Evolutionary conservation across 1,140 invertebrate species (phyloP).

Genomic region (Monomorium pharaonis): DNA sequence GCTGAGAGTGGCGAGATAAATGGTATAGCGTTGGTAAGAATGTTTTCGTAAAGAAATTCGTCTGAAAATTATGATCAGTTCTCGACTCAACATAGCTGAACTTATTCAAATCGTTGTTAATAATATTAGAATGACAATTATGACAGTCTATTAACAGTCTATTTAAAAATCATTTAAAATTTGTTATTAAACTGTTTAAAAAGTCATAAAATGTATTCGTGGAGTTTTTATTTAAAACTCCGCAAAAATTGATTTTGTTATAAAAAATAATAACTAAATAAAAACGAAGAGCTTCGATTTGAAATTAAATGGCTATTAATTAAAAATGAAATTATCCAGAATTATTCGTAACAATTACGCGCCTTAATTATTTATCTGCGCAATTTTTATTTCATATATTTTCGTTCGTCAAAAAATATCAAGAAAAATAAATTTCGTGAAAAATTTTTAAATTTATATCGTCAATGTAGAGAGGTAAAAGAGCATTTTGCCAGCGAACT

Average conservation of each 20-base stretch:
- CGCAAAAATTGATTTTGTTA: neutral
- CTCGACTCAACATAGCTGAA: neutral
- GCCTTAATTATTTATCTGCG: neutral
- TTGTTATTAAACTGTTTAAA: neutral
- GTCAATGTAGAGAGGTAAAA: neutral
- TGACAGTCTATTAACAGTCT: neutral
- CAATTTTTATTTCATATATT: neutral
- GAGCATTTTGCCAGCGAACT: neutral
- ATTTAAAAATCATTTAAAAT: neutral
- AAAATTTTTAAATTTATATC: neutral
- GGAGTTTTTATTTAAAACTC: constrained; percentile 5
- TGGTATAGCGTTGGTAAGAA: neutral
- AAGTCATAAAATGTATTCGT: constrained; percentile 1
- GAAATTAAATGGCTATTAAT: constrained; percentile 9
- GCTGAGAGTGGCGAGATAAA: neutral
- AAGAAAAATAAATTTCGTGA: neutral
- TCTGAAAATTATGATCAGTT: neutral
- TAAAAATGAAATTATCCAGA: neutral
- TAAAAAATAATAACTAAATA: neutral
- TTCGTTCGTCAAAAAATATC: neutral
- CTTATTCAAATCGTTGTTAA: neutral
- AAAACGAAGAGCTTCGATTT: neutral
- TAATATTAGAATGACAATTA: neutral
- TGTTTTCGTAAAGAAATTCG: neutral
- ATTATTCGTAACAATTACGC: neutral